A percentile compares a stretch with the other conserved stretches of the same genome.
These are phyloP conservation scores for Monodelphis domestica DNA, from an alignment of 2,797 vertebrate species.

Conservation along the genomic window DNA sequence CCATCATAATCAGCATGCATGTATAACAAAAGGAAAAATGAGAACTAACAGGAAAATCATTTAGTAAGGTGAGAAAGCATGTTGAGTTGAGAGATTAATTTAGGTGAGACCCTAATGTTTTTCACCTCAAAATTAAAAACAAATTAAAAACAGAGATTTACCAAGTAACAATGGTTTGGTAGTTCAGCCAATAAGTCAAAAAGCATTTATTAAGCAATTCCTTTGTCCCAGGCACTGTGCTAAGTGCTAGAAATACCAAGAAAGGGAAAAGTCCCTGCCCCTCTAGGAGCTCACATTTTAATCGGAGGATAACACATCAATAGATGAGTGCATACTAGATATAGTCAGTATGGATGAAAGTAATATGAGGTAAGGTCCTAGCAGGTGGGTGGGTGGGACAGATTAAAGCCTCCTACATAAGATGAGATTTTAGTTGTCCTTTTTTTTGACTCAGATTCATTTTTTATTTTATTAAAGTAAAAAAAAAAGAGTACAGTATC, in stretches of 20 bases:
- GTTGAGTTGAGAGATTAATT: constrained; percentile 8
- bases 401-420: neutral
- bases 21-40: constrained; percentile 33
- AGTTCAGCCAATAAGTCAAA: neutral
- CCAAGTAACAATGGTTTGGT: neutral
- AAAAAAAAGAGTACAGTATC: too few species aligned
- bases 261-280: neutral
- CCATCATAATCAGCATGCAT: neutral
- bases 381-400: neutral
- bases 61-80: neutral
- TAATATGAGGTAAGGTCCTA: neutral
- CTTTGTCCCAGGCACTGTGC: neutral
- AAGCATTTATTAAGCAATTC: neutral
- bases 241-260: neutral
- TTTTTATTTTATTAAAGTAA: too few species aligned
- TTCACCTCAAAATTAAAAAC: constrained; percentile 4
- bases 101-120: neutral
- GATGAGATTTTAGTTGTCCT: neutral
- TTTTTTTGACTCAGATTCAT: too few species aligned
- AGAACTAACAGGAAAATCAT: constrained; percentile 18
- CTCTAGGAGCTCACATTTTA: neutral
- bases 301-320: neutral
- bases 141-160: constrained; percentile 28
- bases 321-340: neutral
- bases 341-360: neutral